Percentiles rank a stretch among this genome's conserved stretches.
Conservation (phyloP, 2,113 vertebrate genomes). For the Deroptyus accipitrinus region DNA sequence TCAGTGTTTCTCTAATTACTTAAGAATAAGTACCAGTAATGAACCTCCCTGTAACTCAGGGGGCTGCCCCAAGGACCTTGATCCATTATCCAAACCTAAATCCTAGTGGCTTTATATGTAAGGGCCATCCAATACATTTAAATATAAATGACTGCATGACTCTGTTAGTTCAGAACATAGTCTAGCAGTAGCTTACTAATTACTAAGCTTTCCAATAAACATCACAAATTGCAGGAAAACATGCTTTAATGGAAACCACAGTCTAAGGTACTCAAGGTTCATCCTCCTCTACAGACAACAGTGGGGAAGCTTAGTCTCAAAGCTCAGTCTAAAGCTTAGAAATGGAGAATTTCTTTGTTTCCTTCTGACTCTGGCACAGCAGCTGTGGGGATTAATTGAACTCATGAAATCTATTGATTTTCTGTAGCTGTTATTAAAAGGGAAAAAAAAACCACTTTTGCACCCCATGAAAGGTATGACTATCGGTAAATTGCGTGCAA, state of each 20-base stretch:
- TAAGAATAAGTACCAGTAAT: background rate
- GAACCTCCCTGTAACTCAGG: background rate
- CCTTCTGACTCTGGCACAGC: background rate
- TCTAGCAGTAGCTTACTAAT: background rate
- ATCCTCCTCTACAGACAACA: background rate
- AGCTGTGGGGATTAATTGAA: slow-evolving; percentile 54
- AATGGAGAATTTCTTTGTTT: slow-evolving; percentile 42
- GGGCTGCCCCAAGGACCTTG: background rate
- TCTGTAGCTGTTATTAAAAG: slow-evolving; percentile 55
- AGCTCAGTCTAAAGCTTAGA: background rate
- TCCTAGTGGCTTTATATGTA: background rate
- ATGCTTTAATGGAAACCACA: background rate
- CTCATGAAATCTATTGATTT: slow-evolving; percentile 62
- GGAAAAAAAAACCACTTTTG: slow-evolving; percentile 12
- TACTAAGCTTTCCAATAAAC: background rate
- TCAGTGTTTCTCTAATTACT: background rate
- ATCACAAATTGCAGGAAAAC: background rate
- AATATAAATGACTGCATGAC: background rate
- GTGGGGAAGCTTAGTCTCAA: background rate
- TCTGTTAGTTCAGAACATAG: background rate
- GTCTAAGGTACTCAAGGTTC: background rate
- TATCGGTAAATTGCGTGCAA: slow-evolving; percentile 51
- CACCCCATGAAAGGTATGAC: slow-evolving; percentile 32
- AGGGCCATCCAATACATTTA: background rate
- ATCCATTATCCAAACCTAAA: background rate